Evolutionary conservation across 2,797 vertebrate species (phyloP).

Genomic region (Sebastes itinus): DNA sequence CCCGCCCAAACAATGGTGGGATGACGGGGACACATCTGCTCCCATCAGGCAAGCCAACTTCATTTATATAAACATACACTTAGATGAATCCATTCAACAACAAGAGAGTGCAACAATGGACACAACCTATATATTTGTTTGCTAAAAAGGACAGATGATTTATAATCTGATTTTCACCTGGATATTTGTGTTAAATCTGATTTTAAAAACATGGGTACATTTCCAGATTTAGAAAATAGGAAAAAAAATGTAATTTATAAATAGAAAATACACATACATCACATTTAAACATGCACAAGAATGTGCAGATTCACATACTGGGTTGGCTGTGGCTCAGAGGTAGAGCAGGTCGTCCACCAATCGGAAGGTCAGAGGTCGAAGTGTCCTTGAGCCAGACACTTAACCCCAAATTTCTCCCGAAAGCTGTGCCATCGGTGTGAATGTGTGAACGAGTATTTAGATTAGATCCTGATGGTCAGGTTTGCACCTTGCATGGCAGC

Average conservation of each 20-base stretch:
- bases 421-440: too few species aligned
- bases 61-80: neutral
- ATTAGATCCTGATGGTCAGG: too few species aligned
- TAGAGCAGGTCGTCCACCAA: too few species aligned
- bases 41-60: conserved; percentile 89
- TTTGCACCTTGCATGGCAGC: too few species aligned
- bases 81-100: too few species aligned
- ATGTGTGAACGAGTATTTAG: too few species aligned
- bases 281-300: neutral
- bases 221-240: neutral
- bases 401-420: too few species aligned
- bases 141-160: neutral
- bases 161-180: neutral
- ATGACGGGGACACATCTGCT: conserved; percentile 91
- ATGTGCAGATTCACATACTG: neutral
- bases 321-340: too few species aligned
- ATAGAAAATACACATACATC: neutral
- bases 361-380: too few species aligned
- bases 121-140: neutral
- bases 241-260: neutral
- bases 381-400: too few species aligned
- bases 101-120: neutral
- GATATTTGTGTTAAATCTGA: neutral
- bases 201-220: neutral
- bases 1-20: conserved; percentile 97